Evolutionary conservation across 2,113 vertebrate species (phyloP).

Genomic region (Sinocyclocheilus maitianheensis): DNA sequence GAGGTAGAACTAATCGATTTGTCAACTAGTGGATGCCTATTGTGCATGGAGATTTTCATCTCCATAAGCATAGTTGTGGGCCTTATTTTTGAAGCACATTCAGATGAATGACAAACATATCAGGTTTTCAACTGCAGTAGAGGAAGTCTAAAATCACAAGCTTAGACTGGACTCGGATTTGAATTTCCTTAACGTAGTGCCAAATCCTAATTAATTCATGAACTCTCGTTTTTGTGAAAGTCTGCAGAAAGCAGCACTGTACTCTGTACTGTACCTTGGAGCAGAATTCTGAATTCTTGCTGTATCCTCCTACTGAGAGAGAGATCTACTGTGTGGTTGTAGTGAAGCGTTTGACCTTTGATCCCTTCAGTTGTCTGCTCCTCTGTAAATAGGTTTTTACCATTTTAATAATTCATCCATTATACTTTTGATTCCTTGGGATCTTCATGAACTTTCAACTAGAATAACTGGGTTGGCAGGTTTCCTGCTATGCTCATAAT

Average conservation of each 20-base stretch:
- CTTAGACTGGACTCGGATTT: constrained; percentile 41
- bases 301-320: not conserved
- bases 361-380: not conserved
- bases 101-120: constrained; percentile 37
- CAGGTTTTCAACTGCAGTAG: constrained; percentile 27
- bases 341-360: not conserved
- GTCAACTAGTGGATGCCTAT: not conserved
- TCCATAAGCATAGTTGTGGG: too few species aligned
- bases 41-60: not conserved
- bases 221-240: constrained; percentile 49
- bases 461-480: not conserved
- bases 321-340: not conserved
- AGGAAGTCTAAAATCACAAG: constrained; percentile 29
- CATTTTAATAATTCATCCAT: too few species aligned
- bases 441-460: not conserved
- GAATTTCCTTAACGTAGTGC: constrained; percentile 48
- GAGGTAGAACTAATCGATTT: not conserved
- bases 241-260: constrained; percentile 49
- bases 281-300: not conserved
- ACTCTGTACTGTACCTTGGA: not conserved
- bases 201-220: constrained; percentile 58
- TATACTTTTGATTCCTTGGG: not conserved
- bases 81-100: constrained; percentile 5
- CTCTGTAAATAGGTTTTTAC: not conserved
- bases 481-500: not conserved